Percentiles rank a stretch among this genome's conserved stretches.
phyloP scores from a whole-genome alignment of 1,140 invertebrate genomes.

The Coptotermes formosanus region DNA sequence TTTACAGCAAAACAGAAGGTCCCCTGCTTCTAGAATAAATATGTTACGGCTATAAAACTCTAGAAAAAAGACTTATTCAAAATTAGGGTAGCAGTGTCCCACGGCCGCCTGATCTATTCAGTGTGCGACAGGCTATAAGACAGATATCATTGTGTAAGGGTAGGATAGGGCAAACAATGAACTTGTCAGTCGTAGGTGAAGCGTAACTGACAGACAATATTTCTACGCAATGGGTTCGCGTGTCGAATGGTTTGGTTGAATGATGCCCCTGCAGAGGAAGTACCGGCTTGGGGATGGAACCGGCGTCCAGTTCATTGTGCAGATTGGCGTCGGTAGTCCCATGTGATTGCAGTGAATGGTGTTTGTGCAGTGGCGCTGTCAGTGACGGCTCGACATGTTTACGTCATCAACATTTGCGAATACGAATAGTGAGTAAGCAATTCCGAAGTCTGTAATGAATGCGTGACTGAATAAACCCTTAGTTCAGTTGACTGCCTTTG shows the following conservation, averaged over 20 bases:
- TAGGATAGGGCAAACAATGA: neutral
- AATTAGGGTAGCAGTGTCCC: too few relatives aligned
- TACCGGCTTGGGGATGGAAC: neutral
- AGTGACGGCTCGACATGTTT: too few relatives aligned
- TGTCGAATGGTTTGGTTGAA: neutral
- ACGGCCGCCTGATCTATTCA: neutral
- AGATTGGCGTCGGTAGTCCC: neutral
- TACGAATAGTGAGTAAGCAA: too few relatives aligned
- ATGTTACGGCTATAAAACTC: too few relatives aligned
- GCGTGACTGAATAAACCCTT: too few relatives aligned
- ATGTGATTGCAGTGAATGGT: neutral
- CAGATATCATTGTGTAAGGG: neutral
- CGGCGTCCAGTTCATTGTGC: neutral
- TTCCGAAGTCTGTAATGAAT: too few relatives aligned
- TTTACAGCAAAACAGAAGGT: too few relatives aligned
- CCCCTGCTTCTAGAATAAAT: too few relatives aligned
- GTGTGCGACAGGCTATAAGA: neutral
- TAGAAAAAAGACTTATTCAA: too few relatives aligned
- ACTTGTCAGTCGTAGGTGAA: neutral
- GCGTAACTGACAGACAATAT: slow-evolving; percentile 15
- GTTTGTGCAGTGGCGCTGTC: too few relatives aligned
- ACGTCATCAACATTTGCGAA: too few relatives aligned
- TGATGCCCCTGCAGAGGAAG: slow-evolving; percentile 2
- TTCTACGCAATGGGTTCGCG: neutral
- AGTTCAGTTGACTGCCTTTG: too few relatives aligned